Evolutionary conservation across 2,888 invertebrate genomes (phyloP), one percentile per base, ranked within the genome.

Genomic region (Dermolepida albohirtum): DNA sequence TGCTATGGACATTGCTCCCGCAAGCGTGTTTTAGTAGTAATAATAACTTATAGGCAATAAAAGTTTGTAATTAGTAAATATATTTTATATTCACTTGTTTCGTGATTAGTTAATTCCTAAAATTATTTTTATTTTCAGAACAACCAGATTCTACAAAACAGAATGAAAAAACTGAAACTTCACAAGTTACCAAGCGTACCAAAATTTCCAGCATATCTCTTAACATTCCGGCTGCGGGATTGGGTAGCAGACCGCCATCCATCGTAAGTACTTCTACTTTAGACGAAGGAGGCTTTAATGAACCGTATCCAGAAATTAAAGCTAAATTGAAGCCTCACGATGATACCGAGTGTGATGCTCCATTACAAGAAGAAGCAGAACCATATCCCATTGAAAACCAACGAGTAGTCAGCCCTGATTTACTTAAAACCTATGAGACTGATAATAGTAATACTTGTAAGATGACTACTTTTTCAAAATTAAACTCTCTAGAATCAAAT

Each of bases 201-300:
- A 88, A 85, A 84, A 84, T 88, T 75, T 87, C 86, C 70, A 86
- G 88, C 78, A 87, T 89, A 73, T 88, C 87, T 22, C 82, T 90
- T 59, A 88, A 89, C 80, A 85, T 89, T 78, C 88, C 88, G 71
- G 88, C 89, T 11, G 88, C 89, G 16, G 89, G 89, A 27, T 77
- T 89, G 72, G 88, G 89, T 75, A 89, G 85, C 68, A 87, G 86
- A 72, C 89, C 87, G 76, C 85, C 90, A 11, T 92, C 92, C 71
- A 88, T 91, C 69, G 87, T 92, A 57, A 91, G 92, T 75, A 88
- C 88, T 17, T 73, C 80, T 16, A 79, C 81, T 7, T 73, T 77
- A 17, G 90, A 91, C 81, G 90, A 90, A 75, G 90, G 90, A 63
- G 90, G 90, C 57, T 90, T 90, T 84, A 90, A 90, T 82, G 91